A percentile compares a stretch with the other conserved stretches of the same genome.
Conservation (phyloP, 1,140 invertebrate genomes). For the Idris sp. region DNA sequence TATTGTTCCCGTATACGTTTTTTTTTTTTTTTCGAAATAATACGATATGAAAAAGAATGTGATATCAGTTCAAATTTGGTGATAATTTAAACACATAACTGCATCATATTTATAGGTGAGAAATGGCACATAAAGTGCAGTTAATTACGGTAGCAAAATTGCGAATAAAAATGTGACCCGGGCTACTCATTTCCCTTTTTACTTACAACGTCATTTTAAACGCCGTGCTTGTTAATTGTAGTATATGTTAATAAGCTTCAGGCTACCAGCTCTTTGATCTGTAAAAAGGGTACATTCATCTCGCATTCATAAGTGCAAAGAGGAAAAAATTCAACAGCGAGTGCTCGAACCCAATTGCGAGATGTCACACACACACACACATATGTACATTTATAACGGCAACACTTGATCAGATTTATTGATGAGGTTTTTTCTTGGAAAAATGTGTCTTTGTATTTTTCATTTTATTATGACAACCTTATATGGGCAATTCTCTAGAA, state of each 20-base stretch:
- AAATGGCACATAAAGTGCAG: slow-evolving; percentile 51
- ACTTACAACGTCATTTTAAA: slow-evolving; percentile 41
- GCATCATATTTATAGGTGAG: slow-evolving; percentile 31
- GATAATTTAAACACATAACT: slow-evolving; percentile 30
- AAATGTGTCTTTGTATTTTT: too few species aligned
- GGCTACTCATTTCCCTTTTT: slow-evolving; percentile 32
- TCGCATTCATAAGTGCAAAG: slow-evolving; percentile 31
- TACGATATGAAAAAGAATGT: slow-evolving; percentile 22
- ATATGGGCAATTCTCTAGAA: too few species aligned
- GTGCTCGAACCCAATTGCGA: slow-evolving; percentile 8
- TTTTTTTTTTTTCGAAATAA: too few species aligned
- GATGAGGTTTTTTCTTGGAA: neutral
- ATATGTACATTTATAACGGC: slow-evolving; percentile 19
- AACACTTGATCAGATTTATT: slow-evolving; percentile 7
- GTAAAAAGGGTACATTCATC: slow-evolving; percentile 31
- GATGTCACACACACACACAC: too few species aligned
- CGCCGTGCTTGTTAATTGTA: slow-evolving; percentile 36
- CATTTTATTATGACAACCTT: too few species aligned
- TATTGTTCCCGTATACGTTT: too few species aligned
- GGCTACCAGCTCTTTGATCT: slow-evolving; percentile 34
- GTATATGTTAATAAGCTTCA: slow-evolving; percentile 51
- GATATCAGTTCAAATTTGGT: slow-evolving; percentile 23
- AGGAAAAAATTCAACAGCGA: slow-evolving; percentile 9
- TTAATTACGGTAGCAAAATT: slow-evolving; percentile 44
- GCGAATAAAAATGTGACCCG: slow-evolving; percentile 37